Base-by-base conservation (phyloP, 2,113 vertebrate species). In the Plecotus auritus region DNA sequence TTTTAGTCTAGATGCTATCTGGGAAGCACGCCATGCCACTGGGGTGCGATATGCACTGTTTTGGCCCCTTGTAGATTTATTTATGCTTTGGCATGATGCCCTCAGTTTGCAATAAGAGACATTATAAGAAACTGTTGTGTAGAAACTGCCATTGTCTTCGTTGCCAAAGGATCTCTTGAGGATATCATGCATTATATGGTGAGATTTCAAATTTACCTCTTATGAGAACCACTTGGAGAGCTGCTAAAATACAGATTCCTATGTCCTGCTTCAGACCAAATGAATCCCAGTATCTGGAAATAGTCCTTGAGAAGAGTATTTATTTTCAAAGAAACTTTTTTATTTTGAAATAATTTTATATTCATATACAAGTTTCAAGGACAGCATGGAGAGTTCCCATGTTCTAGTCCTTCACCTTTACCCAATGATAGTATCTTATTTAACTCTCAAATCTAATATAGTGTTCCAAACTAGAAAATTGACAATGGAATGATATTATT, bases 331-430 rank as follows among this genome's bases (percentile, higher is more conserved):
- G 70, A 73, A 17, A 7, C 12, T 7, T 56, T 56, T 88, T 88
- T 10, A 84, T 85, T 80, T 85, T 91, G 37, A 88, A 94, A 72
- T 86, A 83, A 49, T 82, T 95, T 83, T 78, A 86, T 26, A 70
- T 10, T 88, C 17, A 49, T 45, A 64, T 56, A 51, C 5, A 59
- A 47, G 4, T 76, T 87, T 64, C 6, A 49, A 88, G 73, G 70
- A 66, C 26, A 32, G 0, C 66, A 7, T 0, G 30, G 9, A 80
- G 26, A 80, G 26, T 92, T 73, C 30, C 16, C 18, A 45, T 2
- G 2, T 74, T 90, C 16, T 61, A 73, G 51, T 59, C 20, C 10
- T 12, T 42, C 37, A 95, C 10, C 20, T 72, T 89, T 2, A 35
- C n/a, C 40, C 32, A 78, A 14, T n/a, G 22, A 35, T 10, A 64